A percentile compares a stretch with the other conserved stretches of the same genome.
Evolutionary conservation across 37 sponge, comb jelly and placozoan species (phyloP).

Genomic region (Axinella damicornis): DNA sequence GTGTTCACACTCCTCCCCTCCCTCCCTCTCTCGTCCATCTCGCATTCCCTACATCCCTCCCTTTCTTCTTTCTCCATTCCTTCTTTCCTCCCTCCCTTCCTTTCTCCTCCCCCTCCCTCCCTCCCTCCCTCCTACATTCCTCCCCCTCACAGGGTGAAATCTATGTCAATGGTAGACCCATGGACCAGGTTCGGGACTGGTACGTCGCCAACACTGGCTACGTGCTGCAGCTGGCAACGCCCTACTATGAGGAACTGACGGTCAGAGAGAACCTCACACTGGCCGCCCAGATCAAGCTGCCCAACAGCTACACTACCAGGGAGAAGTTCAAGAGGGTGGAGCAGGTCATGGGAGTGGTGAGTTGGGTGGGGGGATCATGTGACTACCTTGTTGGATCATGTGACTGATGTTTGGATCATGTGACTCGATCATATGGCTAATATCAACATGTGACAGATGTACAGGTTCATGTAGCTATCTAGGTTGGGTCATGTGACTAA

Average conservation of each 20-base stretch:
- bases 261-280: constrained; percentile 79
- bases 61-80: neutral
- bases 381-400: no score
- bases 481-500: no score
- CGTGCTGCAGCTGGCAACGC: constrained; percentile 69
- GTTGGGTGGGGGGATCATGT: neutral
- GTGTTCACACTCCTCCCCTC: neutral
- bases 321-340: constrained; percentile 57
- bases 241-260: constrained; percentile 76
- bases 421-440: no score
- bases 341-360: constrained; percentile 64
- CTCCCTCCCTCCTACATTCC: neutral
- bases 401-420: no score
- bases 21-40: neutral
- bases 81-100: neutral
- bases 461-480: no score
- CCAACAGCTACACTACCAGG: neutral
- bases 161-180: constrained; percentile 55
- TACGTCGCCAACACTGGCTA: constrained; percentile 72
- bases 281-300: constrained; percentile 64
- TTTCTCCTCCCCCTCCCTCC: constrained; percentile 11
- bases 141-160: constrained; percentile 40
- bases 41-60: neutral
- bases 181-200: constrained; percentile 55
- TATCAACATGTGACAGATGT: no score